These are phyloP conservation scores for Drosophila suboccidentalis DNA, from an alignment of 2,888 invertebrate genomes.

Conservation along the genomic window DNA sequence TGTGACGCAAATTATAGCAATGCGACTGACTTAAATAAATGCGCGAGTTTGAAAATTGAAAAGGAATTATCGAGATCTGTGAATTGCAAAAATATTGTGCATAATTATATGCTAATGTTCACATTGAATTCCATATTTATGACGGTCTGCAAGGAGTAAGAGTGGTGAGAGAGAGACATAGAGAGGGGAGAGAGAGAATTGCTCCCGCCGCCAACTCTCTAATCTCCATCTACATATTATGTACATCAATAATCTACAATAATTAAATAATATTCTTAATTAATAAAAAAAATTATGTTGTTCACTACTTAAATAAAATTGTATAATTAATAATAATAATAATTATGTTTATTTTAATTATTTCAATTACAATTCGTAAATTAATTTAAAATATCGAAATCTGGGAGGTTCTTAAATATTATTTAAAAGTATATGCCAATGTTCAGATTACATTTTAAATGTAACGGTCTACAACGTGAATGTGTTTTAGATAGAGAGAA, in stretches of 20 bases:
- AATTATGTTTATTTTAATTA: too few relatives aligned
- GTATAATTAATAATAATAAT: too few relatives aligned
- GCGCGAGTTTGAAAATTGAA: slow-evolving; percentile 80
- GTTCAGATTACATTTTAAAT: too few relatives aligned
- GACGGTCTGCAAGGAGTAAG: background rate
- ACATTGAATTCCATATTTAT: slow-evolving; percentile 54
- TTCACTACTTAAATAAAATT: too few relatives aligned
- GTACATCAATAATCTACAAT: background rate
- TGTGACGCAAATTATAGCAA: slow-evolving; percentile 75
- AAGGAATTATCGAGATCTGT: slow-evolving; percentile 56
- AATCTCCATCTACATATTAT: slow-evolving; percentile 1
- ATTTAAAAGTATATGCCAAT: too few relatives aligned
- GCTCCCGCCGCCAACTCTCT: slow-evolving; percentile 36
- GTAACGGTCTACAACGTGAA: too few relatives aligned
- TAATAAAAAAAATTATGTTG: too few relatives aligned
- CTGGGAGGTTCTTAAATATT: too few relatives aligned
- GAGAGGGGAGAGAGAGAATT: background rate
- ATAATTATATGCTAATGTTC: slow-evolving; percentile 77
- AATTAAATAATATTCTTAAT: too few relatives aligned
- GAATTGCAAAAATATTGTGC: slow-evolving; percentile 68
- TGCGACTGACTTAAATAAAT: slow-evolving; percentile 78
- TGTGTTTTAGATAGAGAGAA: too few relatives aligned
- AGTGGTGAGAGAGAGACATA: background rate
- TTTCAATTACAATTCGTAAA: too few relatives aligned
- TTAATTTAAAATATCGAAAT: too few relatives aligned